Evolutionary conservation across 1,140 invertebrate genomes (phyloP).

Genomic region (Drosophila mojavensis): DNA sequence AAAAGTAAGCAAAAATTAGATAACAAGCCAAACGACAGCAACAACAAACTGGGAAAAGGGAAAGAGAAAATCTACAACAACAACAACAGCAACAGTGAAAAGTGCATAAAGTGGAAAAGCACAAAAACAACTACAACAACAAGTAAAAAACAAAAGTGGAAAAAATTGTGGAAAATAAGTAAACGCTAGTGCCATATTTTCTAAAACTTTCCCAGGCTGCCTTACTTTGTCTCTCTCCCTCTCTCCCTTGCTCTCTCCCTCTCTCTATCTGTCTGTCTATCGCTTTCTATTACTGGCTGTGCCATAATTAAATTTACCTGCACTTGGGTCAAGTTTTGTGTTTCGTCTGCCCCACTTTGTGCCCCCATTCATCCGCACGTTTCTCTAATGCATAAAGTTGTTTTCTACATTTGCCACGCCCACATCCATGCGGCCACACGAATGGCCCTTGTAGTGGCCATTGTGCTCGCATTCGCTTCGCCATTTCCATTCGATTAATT

Average conservation of each 20-base stretch:
- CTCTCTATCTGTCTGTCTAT: background rate
- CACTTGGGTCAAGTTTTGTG: conserved; percentile 57
- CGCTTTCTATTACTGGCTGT: conserved; percentile 28
- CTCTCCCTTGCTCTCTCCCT: background rate
- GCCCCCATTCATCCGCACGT: background rate
- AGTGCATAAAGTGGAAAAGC: conserved; percentile 8
- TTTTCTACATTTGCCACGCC: conserved; percentile 29
- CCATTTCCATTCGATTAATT: background rate
- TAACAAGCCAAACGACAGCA: conserved; percentile 51
- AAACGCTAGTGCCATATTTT: conserved; percentile 50
- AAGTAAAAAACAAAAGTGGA: background rate
- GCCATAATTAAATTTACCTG: conserved; percentile 73
- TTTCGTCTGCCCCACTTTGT: conserved; percentile 13
- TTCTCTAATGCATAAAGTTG: conserved; percentile 9
- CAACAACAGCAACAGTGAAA: conserved; percentile 7
- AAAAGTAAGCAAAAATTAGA: conserved; percentile 54
- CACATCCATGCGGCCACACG: background rate
- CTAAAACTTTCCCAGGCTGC: conserved; percentile 45
- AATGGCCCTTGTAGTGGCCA: conserved; percentile 15
- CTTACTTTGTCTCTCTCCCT: background rate
- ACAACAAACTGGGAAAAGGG: conserved; percentile 6
- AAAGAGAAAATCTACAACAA: conserved; percentile 14
- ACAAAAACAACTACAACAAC: conserved; percentile 11
- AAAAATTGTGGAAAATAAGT: conserved; percentile 24
- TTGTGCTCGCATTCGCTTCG: background rate